These are phyloP conservation scores for Agriopis leucophaearia DNA, from an alignment of 2,888 invertebrate species.

Conservation along the genomic window DNA sequence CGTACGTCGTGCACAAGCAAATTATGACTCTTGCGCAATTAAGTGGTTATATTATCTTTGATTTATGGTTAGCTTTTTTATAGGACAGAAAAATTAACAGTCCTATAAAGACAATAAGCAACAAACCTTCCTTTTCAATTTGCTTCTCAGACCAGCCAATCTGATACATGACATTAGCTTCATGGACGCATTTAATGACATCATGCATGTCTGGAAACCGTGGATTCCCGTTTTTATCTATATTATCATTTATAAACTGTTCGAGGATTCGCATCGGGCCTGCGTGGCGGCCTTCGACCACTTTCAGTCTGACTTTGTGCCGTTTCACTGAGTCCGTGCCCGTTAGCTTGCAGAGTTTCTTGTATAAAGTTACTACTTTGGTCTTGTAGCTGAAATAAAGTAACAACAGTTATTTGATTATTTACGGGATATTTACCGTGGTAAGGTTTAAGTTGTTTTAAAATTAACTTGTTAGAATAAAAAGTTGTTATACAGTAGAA, in stretches of 20 bases:
- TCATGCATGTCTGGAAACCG: constrained; percentile 83
- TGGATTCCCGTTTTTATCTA: constrained; percentile 60
- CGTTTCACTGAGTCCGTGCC: constrained; percentile 56
- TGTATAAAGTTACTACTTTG: constrained; percentile 60
- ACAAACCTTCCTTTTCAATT: constrained; percentile 65
- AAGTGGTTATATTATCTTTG: too few relatives aligned
- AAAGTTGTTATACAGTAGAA: too few relatives aligned
- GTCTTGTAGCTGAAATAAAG: constrained; percentile 61
- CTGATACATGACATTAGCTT: constrained; percentile 55
- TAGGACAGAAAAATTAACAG: too few relatives aligned
- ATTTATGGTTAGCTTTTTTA: too few relatives aligned
- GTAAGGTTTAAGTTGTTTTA: too few relatives aligned
- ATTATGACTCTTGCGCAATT: too few relatives aligned
- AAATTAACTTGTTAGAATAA: too few relatives aligned
- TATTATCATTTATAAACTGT: constrained; percentile 61
- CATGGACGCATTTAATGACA: constrained; percentile 65
- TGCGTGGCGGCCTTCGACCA: constrained; percentile 57
- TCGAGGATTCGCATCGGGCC: constrained; percentile 69
- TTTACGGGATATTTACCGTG: too few relatives aligned
- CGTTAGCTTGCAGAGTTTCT: constrained; percentile 60
- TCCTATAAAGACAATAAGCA: not conserved
- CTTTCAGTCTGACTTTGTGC: constrained; percentile 58
- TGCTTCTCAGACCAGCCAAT: constrained; percentile 57
- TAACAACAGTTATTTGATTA: too few relatives aligned
- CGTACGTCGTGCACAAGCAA: too few relatives aligned